A percentile compares a stretch with the other conserved stretches of the same genome.
Evolutionary conservation across 2,113 vertebrate species (phyloP).

Genomic region (Coreoperca whiteheadi): DNA sequence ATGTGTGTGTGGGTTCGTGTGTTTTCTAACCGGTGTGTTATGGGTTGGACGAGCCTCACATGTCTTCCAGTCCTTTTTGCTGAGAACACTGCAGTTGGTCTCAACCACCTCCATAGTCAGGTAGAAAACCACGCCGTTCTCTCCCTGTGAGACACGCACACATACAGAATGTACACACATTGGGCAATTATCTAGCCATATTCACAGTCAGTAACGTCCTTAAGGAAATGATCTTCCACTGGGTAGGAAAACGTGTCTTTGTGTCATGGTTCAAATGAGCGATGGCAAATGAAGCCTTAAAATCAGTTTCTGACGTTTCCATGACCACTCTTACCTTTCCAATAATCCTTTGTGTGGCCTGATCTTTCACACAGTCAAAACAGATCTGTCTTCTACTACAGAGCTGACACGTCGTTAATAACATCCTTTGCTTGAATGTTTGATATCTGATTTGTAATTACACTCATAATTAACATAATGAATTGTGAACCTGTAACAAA

Average conservation of each 20-base stretch:
- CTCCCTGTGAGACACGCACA: slow-evolving; percentile 66
- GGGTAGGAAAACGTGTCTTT: not conserved
- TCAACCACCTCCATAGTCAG: slow-evolving; percentile 83
- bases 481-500: not conserved
- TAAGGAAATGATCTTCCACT: not conserved
- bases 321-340: not conserved
- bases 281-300: not conserved
- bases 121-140: slow-evolving; percentile 72
- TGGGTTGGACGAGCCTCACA: slow-evolving; percentile 69
- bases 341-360: not conserved
- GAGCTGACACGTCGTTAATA: not conserved
- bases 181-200: not conserved
- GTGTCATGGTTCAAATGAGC: not conserved
- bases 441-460: not conserved
- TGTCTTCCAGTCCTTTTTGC: slow-evolving; percentile 71
- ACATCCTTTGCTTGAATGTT: not conserved
- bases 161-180: not conserved
- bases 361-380: not conserved
- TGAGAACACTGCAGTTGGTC: slow-evolving; percentile 84
- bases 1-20: not conserved
- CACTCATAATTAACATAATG: not conserved
- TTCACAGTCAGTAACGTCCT: not conserved
- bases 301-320: not conserved
- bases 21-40: slow-evolving; percentile 63
- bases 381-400: not conserved